A percentile compares a stretch with the other conserved stretches of the same genome.
These are phyloP conservation scores for Panulirus ornatus DNA, from an alignment of 1,140 invertebrate species.

Conservation along the genomic window DNA sequence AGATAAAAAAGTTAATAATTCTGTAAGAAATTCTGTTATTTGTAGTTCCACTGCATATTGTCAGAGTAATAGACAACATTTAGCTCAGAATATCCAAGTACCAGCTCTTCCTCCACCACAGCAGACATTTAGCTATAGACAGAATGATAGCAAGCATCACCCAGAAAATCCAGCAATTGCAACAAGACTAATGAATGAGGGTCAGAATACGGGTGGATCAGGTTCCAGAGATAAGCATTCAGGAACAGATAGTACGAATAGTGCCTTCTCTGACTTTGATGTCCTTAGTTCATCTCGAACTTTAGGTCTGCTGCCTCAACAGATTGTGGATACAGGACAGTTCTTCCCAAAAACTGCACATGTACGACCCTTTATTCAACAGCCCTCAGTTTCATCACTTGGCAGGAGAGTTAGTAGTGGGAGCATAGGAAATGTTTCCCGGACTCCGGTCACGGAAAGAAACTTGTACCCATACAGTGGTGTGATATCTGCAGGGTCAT, in stretches of 20 bases:
- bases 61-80: not conserved
- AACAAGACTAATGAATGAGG: not conserved
- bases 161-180: not conserved
- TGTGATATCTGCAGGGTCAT: not conserved
- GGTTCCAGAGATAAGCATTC: not conserved
- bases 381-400: not conserved
- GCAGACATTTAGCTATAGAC: not conserved
- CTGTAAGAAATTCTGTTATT: slow-evolving; percentile 4
- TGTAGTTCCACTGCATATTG: not conserved
- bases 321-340: slow-evolving; percentile 62
- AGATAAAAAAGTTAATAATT: slow-evolving; percentile 36
- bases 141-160: not conserved
- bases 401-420: not conserved
- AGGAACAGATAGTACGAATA: not conserved
- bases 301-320: slow-evolving; percentile 52
- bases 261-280: slow-evolving; percentile 66
- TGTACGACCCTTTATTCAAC: slow-evolving; percentile 67
- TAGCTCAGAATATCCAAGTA: slow-evolving; percentile 3
- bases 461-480: not conserved
- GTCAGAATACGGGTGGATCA: not conserved
- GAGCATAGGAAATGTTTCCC: slow-evolving; percentile 6
- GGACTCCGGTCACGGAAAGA: not conserved
- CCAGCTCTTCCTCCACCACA: slow-evolving; percentile 45
- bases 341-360: slow-evolving; percentile 73
- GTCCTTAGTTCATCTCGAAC: slow-evolving; percentile 65